These are phyloP conservation scores for Colaptes auratus DNA, from an alignment of 2,113 vertebrate species.

Conservation along the genomic window DNA sequence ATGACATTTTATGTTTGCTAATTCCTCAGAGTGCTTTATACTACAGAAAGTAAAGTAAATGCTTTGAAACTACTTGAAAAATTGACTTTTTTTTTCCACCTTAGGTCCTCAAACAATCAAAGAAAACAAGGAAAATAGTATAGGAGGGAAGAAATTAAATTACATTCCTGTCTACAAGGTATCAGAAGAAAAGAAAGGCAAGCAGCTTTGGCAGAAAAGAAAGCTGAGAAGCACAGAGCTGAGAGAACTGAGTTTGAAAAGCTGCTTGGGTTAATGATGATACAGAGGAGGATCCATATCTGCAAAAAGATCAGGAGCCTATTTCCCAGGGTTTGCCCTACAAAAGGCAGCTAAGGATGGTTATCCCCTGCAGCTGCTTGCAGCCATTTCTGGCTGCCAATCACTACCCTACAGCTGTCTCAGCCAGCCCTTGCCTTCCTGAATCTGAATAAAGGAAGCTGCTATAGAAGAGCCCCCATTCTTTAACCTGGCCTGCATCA, in stretches of 20 bases:
- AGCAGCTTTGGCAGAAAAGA: background rate
- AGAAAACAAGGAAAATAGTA: background rate
- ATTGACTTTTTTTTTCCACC: background rate
- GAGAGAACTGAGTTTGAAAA: background rate
- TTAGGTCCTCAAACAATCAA: background rate
- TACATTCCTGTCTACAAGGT: background rate
- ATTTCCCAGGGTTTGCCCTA: background rate
- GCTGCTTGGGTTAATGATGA: background rate
- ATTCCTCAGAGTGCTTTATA: background rate
- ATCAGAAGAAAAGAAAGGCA: background rate
- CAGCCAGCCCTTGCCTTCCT: background rate
- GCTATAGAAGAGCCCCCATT: background rate
- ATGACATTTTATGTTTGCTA: background rate
- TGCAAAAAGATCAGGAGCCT: background rate
- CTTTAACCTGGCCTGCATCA: background rate
- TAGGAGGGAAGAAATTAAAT: background rate
- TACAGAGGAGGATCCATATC: accelerated
- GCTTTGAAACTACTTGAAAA: background rate
- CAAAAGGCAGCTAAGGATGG: background rate
- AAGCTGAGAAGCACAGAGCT: background rate
- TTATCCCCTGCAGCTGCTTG: background rate
- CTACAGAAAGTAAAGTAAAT: background rate
- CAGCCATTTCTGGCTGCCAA: background rate
- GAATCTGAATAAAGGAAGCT: background rate
- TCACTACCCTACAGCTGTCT: accelerated